These are phyloP conservation scores for Pterocles orientalis DNA, from an alignment of 2,113 vertebrate genomes.

Conservation along the genomic window DNA sequence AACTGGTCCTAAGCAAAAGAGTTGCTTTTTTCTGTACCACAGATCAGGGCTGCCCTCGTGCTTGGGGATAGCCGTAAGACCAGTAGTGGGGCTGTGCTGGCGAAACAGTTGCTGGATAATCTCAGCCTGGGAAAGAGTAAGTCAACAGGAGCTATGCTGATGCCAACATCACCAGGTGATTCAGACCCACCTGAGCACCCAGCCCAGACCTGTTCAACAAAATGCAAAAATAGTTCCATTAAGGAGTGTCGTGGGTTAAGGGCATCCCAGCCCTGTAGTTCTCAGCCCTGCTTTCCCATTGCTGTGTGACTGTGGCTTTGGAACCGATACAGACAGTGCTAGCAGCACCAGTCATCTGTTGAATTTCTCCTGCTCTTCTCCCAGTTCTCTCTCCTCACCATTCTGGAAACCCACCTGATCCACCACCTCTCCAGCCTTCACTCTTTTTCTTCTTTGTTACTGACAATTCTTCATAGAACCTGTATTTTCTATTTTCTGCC, in stretches of 20 bases:
- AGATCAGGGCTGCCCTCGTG: accelerated
- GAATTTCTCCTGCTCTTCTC: not conserved
- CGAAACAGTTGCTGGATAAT: not conserved
- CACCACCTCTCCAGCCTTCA: not conserved
- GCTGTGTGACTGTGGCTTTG: not conserved
- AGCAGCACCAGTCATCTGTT: not conserved
- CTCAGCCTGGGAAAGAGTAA: not conserved
- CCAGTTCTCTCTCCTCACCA: not conserved
- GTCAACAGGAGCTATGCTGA: not conserved
- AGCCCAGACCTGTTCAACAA: not conserved
- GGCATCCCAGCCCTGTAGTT: not conserved
- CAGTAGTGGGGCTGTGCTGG: not conserved
- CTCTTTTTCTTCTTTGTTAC: not conserved
- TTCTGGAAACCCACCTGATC: not conserved
- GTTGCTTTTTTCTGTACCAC: not conserved
- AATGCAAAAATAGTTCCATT: not conserved
- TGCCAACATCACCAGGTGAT: not conserved
- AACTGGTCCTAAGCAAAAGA: not conserved
- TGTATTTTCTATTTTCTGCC: not conserved
- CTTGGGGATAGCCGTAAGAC: not conserved
- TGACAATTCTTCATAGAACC: not conserved
- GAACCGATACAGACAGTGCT: not conserved
- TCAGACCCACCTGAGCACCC: not conserved
- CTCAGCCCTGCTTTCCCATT: not conserved
- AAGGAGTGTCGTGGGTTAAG: too few species aligned